Conservation (phyloP, 2,797 vertebrate species). For the Pangasius mekongensis region DNA sequence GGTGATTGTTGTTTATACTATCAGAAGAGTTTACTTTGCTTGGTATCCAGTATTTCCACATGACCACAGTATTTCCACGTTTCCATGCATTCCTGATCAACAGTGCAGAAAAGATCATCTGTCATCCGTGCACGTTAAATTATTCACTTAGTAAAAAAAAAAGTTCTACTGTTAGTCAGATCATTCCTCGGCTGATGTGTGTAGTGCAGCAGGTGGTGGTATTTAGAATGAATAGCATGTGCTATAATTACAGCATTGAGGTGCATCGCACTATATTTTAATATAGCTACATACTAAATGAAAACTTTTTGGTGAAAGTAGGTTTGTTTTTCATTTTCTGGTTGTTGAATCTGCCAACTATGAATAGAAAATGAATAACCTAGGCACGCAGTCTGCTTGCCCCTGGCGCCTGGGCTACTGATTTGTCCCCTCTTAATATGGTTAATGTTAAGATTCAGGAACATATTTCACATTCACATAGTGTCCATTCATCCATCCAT, state of each 20-base stretch:
- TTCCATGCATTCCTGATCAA: too few relatives aligned
- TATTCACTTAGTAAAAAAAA: background rate
- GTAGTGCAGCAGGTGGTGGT: background rate
- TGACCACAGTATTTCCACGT: too few relatives aligned
- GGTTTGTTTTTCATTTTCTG: background rate
- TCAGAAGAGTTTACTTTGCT: too few relatives aligned
- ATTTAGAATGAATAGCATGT: background rate
- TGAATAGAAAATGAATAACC: background rate
- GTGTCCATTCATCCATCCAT: background rate
- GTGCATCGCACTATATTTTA: background rate
- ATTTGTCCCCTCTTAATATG: background rate
- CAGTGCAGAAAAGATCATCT: too few relatives aligned
- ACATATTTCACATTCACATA: background rate
- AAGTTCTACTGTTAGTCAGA: too few relatives aligned
- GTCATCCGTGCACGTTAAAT: too few relatives aligned
- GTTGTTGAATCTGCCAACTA: background rate
- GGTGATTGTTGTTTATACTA: too few relatives aligned
- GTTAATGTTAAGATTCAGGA: background rate
- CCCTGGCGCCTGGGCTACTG: too few relatives aligned
- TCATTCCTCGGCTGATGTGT: background rate
- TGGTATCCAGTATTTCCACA: too few relatives aligned
- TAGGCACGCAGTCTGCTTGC: background rate
- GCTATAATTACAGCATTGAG: background rate
- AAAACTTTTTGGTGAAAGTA: background rate
- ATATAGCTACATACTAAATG: background rate